Conservation (phyloP, 1,140 invertebrate genomes). For the Platorchestia sp. region DNA sequence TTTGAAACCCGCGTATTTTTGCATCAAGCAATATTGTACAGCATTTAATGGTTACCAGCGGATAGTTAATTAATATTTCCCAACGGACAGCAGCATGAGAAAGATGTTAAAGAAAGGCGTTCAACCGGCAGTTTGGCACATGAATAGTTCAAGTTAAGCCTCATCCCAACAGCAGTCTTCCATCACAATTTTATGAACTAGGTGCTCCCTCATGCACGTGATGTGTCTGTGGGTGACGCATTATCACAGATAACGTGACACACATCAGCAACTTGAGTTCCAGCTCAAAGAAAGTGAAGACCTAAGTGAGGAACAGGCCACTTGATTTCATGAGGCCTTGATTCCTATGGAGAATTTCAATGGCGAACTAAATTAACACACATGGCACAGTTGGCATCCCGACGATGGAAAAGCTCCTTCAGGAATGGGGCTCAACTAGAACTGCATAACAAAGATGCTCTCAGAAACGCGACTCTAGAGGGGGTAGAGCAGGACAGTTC, state of each 20-base stretch:
- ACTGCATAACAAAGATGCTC: background rate
- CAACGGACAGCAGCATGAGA: background rate
- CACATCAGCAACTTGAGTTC: background rate
- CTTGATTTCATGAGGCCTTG: background rate
- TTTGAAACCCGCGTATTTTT: too few relatives aligned
- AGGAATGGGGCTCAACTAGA: background rate
- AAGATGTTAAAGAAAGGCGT: background rate
- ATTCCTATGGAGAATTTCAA: too few relatives aligned
- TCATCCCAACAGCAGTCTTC: background rate
- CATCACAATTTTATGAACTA: background rate
- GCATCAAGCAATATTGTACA: too few relatives aligned
- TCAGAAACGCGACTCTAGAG: background rate
- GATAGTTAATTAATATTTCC: background rate
- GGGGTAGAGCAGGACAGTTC: background rate
- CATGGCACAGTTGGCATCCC: background rate
- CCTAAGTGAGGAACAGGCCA: background rate
- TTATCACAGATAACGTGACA: background rate
- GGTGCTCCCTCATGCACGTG: background rate
- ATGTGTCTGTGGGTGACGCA: background rate
- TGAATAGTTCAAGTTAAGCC: background rate
- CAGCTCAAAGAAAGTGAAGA: background rate
- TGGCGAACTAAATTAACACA: background rate
- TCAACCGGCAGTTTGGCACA: background rate
- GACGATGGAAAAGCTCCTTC: background rate
- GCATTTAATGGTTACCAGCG: background rate